Evolutionary conservation across 1,140 invertebrate species (phyloP).

Genomic region (Heliconius hewitsoni): DNA sequence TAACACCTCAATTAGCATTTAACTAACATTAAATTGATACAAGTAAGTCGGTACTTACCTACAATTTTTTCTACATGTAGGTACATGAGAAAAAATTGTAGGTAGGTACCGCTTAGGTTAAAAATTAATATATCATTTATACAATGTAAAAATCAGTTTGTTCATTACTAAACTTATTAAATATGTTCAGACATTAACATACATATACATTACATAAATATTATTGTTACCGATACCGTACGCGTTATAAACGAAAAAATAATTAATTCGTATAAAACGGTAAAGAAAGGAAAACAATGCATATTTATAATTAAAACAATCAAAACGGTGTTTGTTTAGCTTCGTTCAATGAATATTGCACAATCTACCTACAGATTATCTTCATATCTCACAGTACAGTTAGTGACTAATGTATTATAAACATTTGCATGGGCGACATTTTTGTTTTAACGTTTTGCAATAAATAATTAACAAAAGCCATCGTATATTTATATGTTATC

Average conservation of each 20-base stretch:
- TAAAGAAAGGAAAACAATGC: not conserved
- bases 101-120: not conserved
- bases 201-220: not conserved
- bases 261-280: not conserved
- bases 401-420: constrained; percentile 11
- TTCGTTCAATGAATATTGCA: not conserved
- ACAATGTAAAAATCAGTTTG: not conserved
- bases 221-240: not conserved
- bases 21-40: not conserved
- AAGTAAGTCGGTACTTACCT: too few relatives aligned
- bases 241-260: not conserved
- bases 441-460: constrained; percentile 11
- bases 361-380: not conserved
- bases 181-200: not conserved
- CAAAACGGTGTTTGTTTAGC: constrained; percentile 8
- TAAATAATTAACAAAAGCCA: constrained; percentile 10
- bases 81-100: too few relatives aligned
- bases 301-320: constrained; percentile 18
- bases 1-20: not conserved
- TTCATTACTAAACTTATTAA: not conserved
- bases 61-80: not conserved
- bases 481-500: constrained; percentile 34
- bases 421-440: not conserved
- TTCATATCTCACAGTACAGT: constrained; percentile 11
- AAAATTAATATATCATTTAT: not conserved